phyloP scores from a whole-genome alignment of 2,797 vertebrate genomes.

The Amphiprion clarkii region DNA sequence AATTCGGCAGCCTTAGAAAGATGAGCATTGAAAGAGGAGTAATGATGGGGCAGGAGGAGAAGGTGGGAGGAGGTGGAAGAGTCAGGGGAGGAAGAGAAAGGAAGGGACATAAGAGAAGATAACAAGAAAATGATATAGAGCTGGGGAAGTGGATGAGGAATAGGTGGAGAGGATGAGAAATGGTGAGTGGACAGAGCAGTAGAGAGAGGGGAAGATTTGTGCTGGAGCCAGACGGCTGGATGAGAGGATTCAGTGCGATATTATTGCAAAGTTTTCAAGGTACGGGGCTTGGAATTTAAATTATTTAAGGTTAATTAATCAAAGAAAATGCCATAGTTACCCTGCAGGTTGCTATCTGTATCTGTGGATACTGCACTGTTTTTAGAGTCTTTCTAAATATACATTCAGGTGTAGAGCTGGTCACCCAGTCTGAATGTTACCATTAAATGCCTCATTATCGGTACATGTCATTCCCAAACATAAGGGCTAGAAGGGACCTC shows the following conservation, averaged over 20 bases:
- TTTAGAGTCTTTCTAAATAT: background rate
- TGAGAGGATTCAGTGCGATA: background rate
- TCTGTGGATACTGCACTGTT: too few relatives aligned
- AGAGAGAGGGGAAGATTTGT: slow-evolving; percentile 22
- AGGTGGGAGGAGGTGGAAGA: slow-evolving; percentile 62
- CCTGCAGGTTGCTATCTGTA: background rate
- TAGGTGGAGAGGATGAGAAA: slow-evolving; percentile 32
- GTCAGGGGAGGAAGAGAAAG: slow-evolving; percentile 61
- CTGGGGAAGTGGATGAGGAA: slow-evolving; percentile 17
- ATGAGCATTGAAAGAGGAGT: slow-evolving; percentile 74
- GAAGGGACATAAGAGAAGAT: slow-evolving; percentile 58
- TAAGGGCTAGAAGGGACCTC: too few relatives aligned
- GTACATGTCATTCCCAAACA: too few relatives aligned
- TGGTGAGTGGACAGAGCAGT: slow-evolving; percentile 19
- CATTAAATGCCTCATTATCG: too few relatives aligned
- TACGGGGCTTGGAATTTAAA: background rate
- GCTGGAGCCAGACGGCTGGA: slow-evolving; percentile 7
- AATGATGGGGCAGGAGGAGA: slow-evolving; percentile 59
- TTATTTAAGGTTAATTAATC: background rate
- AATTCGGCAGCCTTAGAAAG: slow-evolving; percentile 67
- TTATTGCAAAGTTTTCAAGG: background rate
- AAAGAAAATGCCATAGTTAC: background rate
- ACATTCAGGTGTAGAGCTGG: background rate
- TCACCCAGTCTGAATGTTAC: too few relatives aligned
- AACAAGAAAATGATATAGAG: slow-evolving; percentile 63